Conservation (phyloP, 1,140 invertebrate species). For the Zaprionus nigranus region DNA sequence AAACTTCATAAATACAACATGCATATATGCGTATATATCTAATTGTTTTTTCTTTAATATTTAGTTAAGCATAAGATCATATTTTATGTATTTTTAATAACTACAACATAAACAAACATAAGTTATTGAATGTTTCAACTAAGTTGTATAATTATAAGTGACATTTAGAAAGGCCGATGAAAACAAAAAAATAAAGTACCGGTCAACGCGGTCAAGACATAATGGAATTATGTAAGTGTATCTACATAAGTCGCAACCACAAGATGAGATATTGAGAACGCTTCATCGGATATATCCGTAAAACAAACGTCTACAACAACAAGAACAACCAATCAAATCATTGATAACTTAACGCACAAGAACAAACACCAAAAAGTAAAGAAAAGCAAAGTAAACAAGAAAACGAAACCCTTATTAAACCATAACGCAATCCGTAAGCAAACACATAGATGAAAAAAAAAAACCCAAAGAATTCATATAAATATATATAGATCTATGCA, state of each 20-base stretch:
- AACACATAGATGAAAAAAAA: neutral
- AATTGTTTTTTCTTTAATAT: conserved; percentile 74
- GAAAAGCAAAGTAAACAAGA: conserved; percentile 13
- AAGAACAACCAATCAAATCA: conserved; percentile 26
- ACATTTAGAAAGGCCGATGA: conserved; percentile 21
- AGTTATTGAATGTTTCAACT: conserved; percentile 81
- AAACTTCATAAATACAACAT: conserved; percentile 20
- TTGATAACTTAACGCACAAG: conserved; percentile 43
- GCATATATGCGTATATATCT: conserved; percentile 32
- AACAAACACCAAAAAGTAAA: conserved; percentile 24
- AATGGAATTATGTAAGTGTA: conserved; percentile 77
- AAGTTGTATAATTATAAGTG: conserved; percentile 80
- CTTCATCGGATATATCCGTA: conserved; percentile 17
- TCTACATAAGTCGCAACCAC: conserved; percentile 23
- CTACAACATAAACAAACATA: conserved; percentile 49
- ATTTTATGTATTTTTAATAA: conserved; percentile 76
- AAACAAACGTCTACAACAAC: conserved; percentile 7
- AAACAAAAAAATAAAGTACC: conserved; percentile 23
- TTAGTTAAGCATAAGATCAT: conserved; percentile 77
- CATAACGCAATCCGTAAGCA: conserved; percentile 9
- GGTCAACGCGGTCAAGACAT: conserved; percentile 44
- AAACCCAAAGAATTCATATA: conserved; percentile 2
- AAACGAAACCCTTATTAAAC: neutral
- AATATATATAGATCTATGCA: conserved; percentile 21
- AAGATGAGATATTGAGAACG: conserved; percentile 14